Percentiles rank a stretch among this genome's conserved stretches.
phyloP scores from a whole-genome alignment of 2,797 vertebrate genomes.

The Heterohyrax brucei region DNA sequence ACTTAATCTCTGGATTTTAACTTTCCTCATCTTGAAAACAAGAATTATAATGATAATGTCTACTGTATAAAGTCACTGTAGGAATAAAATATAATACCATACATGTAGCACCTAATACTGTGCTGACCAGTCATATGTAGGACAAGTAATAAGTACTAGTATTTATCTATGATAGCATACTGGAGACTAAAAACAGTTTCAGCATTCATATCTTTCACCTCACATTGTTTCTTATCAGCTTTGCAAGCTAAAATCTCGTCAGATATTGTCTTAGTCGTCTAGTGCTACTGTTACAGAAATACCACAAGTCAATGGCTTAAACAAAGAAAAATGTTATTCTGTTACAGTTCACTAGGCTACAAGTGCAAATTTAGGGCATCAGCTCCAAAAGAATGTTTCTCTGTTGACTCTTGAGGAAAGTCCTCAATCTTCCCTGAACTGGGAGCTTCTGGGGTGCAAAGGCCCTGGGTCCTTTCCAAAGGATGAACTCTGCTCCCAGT shows the following conservation, averaged over 20 bases:
- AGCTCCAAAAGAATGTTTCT: no score
- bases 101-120: background rate
- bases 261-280: no score
- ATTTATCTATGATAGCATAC: background rate
- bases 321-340: no score
- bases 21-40: background rate
- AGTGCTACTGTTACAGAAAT: no score
- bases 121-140: background rate
- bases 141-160: background rate
- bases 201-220: background rate
- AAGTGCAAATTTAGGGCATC: no score
- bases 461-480: no score
- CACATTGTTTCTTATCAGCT: background rate
- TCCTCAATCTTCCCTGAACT: no score
- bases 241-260: background rate
- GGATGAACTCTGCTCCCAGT: no score
- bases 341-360: no score
- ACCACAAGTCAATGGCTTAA: no score
- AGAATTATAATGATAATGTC: constrained; percentile 5
- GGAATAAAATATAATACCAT: constrained; percentile 19
- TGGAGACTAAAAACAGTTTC: constrained; percentile 27
- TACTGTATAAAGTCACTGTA: background rate
- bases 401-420: no score
- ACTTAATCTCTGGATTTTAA: background rate
- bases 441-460: no score